Base-by-base conservation (phyloP, 2,888 invertebrate genomes). In the Acrobeloides nanus region DNA sequence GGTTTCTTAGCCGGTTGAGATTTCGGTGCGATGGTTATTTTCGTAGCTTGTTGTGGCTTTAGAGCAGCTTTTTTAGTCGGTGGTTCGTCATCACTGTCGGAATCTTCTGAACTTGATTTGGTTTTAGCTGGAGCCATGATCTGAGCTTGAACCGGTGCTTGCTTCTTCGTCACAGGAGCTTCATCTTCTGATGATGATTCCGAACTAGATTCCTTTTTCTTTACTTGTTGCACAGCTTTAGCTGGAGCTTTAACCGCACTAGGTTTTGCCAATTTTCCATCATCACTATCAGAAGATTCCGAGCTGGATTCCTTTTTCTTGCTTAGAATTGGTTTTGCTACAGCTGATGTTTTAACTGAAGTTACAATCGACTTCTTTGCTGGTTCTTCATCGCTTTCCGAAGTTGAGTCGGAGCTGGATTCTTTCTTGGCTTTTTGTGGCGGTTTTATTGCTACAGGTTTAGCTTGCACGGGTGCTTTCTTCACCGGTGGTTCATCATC, bases 91-190 rank as follows among this genome's bases (percentile, higher is more conserved):
- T n/a, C n/a, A n/a, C n/a, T n/a, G n/a, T n/a, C n/a, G n/a, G n/a
- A n/a, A n/a, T n/a, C n/a, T n/a, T n/a, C n/a, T n/a, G n/a, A n/a
- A n/a, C n/a, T n/a, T n/a, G n/a, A n/a, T n/a, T n/a, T n/a, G n/a
- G n/a, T n/a, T n/a, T n/a, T n/a, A 12, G 31, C 31, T 29, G 12
- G 12, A n/a, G n/a, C n/a, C n/a, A n/a, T n/a, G n/a, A n/a, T n/a
- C n/a, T n/a, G n/a, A 29, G 15, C 31, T 29, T 29, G 12, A 12
- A 12, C 31, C 12, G 31, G 31, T 1, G 57, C 50, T 24, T 50
- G 23, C 32, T 51, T 54, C 23, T 61, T 61, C 4, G 55, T 38
- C 23, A 40, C 38, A 8, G 62, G 56, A 18, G 54, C 53, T 24
- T 44, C 57, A 8, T 44, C 49, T 26, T 55, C 56, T 4, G 52